These are phyloP conservation scores for Lamellibrachia luymesi DNA, from an alignment of 1,140 invertebrate species.

Conservation along the genomic window DNA sequence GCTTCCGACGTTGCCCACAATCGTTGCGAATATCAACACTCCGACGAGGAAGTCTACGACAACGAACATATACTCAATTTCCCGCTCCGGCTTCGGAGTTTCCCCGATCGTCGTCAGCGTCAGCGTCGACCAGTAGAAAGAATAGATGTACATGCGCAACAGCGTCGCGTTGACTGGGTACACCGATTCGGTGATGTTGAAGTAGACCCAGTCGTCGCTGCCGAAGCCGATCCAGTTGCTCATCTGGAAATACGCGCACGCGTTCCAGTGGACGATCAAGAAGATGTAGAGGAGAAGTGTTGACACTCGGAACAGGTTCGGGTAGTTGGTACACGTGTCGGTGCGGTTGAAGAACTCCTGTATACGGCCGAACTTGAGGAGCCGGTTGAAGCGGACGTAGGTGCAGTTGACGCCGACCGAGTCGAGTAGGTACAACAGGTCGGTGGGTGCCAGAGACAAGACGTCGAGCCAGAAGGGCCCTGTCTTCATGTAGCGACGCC, in stretches of 20 bases:
- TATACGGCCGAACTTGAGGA: constrained; percentile 77
- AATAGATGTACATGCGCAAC: constrained; percentile 64
- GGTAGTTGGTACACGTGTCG: constrained; percentile 88
- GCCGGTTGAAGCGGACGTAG: constrained; percentile 76
- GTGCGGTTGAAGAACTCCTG: constrained; percentile 90
- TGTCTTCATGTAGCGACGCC: constrained; percentile 75
- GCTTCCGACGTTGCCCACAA: constrained; percentile 76
- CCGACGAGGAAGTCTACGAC: constrained; percentile 51
- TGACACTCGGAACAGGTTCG: constrained; percentile 67
- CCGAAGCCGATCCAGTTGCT: constrained; percentile 87
- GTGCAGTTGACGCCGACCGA: neutral
- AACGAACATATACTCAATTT: constrained; percentile 49
- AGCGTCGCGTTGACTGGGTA: constrained; percentile 32
- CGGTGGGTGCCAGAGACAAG: constrained; percentile 81
- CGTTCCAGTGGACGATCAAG: constrained; percentile 95
- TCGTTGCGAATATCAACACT: constrained; percentile 57
- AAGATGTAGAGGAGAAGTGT: constrained; percentile 78
- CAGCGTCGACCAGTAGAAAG: constrained; percentile 92
- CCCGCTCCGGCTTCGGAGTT: constrained; percentile 44
- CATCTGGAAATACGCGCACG: constrained; percentile 90
- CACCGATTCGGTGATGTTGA: constrained; percentile 26
- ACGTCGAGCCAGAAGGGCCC: constrained; percentile 68
- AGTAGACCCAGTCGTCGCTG: constrained; percentile 80
- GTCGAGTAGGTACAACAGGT: constrained; percentile 72
- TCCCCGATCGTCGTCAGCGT: constrained; percentile 88